Evolutionary conservation across 2,113 vertebrate genomes (phyloP).

Genomic region (Pipra filicauda): DNA sequence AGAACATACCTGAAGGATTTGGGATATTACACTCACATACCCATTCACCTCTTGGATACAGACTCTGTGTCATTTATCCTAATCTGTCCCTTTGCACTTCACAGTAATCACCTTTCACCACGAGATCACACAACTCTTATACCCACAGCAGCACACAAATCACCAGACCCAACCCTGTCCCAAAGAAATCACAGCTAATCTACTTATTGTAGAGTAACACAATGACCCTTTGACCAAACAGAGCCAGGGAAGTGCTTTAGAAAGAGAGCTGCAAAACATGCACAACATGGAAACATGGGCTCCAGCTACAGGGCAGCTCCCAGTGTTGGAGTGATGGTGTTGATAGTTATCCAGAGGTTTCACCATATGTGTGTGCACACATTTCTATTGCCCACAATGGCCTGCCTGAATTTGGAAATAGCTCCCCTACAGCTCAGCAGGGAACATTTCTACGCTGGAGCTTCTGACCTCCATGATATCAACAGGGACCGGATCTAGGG

Average conservation of each 20-base stretch:
- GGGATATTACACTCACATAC: neutral
- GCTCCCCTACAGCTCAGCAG: neutral
- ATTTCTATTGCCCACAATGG: neutral
- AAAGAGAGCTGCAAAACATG: neutral
- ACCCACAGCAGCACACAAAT: neutral
- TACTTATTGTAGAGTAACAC: neutral
- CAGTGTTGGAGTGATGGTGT: fast-evolving
- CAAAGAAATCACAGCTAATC: neutral
- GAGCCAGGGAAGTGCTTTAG: neutral
- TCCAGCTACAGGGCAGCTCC: neutral
- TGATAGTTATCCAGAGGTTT: neutral
- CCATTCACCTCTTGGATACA: neutral
- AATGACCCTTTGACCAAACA: neutral
- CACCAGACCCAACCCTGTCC: neutral
- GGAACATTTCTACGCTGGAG: fast-evolving
- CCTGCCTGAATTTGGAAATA: neutral
- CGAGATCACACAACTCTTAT: neutral
- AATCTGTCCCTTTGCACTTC: neutral
- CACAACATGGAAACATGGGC: neutral
- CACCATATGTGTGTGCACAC: fast-evolving
- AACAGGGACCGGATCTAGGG: neutral
- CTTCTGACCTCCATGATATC: fast-evolving
- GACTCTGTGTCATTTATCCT: neutral
- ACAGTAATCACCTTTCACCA: neutral
- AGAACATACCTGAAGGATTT: neutral